Evolutionary conservation across 2,113 vertebrate species (phyloP).

Genomic region (Chionis minor): DNA sequence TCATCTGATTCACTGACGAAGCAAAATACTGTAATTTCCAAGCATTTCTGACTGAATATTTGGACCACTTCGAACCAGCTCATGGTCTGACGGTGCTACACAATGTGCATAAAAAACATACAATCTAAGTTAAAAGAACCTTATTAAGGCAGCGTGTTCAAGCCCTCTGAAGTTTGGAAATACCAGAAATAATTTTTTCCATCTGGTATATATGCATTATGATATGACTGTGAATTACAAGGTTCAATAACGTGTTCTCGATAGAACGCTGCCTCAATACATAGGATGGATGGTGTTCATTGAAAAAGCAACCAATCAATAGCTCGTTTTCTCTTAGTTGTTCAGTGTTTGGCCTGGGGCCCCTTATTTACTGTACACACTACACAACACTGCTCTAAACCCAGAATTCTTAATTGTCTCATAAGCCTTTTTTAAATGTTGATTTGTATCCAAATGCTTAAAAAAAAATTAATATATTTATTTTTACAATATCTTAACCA

Average conservation of each 20-base stretch:
- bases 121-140: neutral
- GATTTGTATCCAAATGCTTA: neutral
- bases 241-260: neutral
- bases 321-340: neutral
- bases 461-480: neutral
- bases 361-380: neutral
- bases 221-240: neutral
- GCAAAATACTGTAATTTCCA: neutral
- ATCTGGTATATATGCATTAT: neutral
- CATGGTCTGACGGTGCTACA: neutral
- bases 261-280: neutral
- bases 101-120: neutral
- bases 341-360: neutral
- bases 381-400: neutral
- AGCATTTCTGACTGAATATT: neutral
- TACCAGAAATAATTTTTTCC: neutral
- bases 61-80: neutral
- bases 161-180: neutral
- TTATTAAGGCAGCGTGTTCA: neutral
- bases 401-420: neutral
- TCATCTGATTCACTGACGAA: neutral
- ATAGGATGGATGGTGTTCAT: neutral
- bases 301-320: neutral
- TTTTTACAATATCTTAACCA: neutral
- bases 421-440: neutral